Conservation (phyloP, 1,140 invertebrate species). For the Apis cerana region DNA sequence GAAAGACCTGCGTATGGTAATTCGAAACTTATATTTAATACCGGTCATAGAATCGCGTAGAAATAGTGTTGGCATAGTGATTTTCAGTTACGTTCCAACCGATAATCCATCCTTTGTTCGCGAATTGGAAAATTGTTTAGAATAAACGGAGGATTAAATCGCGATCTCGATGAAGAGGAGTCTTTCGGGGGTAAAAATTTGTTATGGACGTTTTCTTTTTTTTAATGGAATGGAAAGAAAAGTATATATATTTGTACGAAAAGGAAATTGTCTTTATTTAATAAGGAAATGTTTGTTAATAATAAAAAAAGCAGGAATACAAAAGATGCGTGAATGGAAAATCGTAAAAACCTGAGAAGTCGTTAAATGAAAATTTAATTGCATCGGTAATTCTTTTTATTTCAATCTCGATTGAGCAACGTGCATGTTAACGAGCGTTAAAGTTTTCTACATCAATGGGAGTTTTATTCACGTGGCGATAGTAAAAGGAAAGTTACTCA, state of each 20-base stretch:
- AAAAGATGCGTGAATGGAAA: too few relatives aligned
- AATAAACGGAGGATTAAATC: too few relatives aligned
- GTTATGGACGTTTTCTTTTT: too few relatives aligned
- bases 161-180: too few relatives aligned
- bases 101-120: not conserved
- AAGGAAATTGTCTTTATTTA: too few relatives aligned
- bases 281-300: too few relatives aligned
- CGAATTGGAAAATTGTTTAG: not conserved
- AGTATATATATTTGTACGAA: too few relatives aligned
- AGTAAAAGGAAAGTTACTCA: slow-evolving; percentile 17
- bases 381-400: not conserved
- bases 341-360: too few relatives aligned
- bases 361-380: not conserved
- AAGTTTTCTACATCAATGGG: not conserved
- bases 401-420: not conserved
- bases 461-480: not conserved
- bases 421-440: not conserved
- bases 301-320: too few relatives aligned
- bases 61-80: too few relatives aligned
- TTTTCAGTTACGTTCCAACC: not conserved
- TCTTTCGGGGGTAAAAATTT: too few relatives aligned
- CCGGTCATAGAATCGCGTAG: not conserved
- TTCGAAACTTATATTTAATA: slow-evolving; percentile 29
- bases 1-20: slow-evolving; percentile 18
- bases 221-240: too few relatives aligned